Conservation (phyloP, 2,113 vertebrate species). For the Sminthopsis crassicaudata region DNA sequence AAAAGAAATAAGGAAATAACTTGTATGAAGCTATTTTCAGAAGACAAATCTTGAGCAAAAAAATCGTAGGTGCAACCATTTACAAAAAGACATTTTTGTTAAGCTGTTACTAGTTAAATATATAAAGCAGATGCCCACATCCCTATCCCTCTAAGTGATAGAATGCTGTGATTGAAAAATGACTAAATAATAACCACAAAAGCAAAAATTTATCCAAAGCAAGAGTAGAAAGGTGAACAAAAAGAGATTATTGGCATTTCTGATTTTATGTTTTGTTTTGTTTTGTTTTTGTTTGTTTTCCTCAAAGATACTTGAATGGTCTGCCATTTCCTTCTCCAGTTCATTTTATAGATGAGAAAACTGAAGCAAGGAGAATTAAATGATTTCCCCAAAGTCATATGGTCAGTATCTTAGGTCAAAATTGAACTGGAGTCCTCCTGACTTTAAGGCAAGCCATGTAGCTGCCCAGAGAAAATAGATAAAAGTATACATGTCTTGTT, state of each 20-base stretch:
- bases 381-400: background rate
- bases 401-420: background rate
- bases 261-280: background rate
- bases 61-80: background rate
- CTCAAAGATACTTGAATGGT: background rate
- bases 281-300: too few relatives aligned
- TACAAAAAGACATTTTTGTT: background rate
- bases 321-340: background rate
- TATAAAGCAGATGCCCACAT: background rate
- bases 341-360: background rate
- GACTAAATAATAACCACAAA: background rate
- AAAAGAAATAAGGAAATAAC: background rate
- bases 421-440: background rate
- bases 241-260: background rate
- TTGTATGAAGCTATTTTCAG: background rate
- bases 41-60: background rate
- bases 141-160: background rate
- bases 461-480: background rate
- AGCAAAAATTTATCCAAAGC: background rate
- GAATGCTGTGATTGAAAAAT: background rate
- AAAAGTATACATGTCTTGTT: background rate
- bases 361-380: background rate
- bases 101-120: background rate
- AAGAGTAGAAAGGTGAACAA: background rate
- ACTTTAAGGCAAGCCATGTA: fast-evolving